Percentiles rank a stretch among this genome's conserved stretches.
These are phyloP conservation scores for Celastrina argiolus DNA, from an alignment of 2,888 invertebrate genomes.

Conservation along the genomic window DNA sequence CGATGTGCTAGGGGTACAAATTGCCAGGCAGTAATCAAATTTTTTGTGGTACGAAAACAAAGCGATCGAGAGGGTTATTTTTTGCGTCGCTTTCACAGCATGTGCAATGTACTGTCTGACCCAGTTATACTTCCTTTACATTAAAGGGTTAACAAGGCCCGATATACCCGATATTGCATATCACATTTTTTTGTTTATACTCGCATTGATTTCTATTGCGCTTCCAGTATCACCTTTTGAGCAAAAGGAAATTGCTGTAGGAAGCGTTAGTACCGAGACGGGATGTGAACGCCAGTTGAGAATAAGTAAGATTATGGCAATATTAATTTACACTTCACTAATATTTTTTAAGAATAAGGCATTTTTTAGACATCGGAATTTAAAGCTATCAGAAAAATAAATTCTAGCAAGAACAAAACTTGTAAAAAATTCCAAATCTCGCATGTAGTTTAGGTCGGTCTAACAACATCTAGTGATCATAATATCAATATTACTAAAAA, in stretches of 20 bases:
- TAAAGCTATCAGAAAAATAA: no score
- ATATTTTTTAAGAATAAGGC: no score
- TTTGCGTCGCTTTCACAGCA: constrained; percentile 73
- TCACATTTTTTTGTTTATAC: constrained; percentile 41
- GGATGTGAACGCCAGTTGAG: no score
- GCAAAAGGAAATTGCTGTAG: neutral
- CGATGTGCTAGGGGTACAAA: constrained; percentile 52
- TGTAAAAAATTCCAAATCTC: no score
- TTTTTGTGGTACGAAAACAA: constrained; percentile 65
- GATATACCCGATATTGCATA: constrained; percentile 59
- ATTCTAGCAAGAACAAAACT: no score
- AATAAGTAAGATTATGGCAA: no score
- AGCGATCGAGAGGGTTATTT: constrained; percentile 65
- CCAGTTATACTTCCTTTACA: constrained; percentile 74
- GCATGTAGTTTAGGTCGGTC: no score
- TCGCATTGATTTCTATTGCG: constrained; percentile 23
- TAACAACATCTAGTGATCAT: no score
- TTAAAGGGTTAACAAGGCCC: constrained; percentile 63
- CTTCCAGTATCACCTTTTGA: neutral
- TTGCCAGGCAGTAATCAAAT: constrained; percentile 73
- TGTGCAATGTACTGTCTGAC: constrained; percentile 70
- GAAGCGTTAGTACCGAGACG: neutral
- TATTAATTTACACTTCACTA: no score
- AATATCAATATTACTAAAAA: no score
- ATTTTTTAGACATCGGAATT: no score